Conservation (phyloP, 2,113 vertebrate species). For the Lycocorax pyrrhopterus region DNA sequence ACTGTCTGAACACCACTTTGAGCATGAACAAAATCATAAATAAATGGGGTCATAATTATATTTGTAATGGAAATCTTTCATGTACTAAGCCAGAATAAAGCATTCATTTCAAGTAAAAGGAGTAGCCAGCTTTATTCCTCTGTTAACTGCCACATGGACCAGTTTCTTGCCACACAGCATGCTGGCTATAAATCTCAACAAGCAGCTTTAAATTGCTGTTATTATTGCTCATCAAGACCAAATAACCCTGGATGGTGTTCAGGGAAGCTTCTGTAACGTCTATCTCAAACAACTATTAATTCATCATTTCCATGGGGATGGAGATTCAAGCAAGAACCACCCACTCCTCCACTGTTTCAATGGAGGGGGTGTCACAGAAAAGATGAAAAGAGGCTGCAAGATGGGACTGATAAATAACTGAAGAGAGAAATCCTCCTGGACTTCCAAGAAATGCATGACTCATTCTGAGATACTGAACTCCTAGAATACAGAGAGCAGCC, state of each 20-base stretch:
- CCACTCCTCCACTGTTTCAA: not conserved
- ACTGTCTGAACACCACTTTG: not conserved
- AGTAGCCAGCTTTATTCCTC: not conserved
- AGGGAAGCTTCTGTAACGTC: not conserved
- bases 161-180: conserved; percentile 8
- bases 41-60: not conserved
- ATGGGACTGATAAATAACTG: not conserved
- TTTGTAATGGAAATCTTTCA: conserved; percentile 1
- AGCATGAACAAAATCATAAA: not conserved
- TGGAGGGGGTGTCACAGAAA: not conserved
- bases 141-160: conserved; percentile 3
- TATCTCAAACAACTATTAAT: conserved; percentile 3
- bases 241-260: conserved; percentile 1
- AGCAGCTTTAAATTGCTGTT: conserved; percentile 29
- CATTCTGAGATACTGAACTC: not conserved
- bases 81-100: not conserved
- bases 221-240: conserved; percentile 37
- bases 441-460: not conserved
- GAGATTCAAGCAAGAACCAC: not conserved
- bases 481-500: not conserved
- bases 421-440: not conserved
- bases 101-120: not conserved
- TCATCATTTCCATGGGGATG: conserved; percentile 37
- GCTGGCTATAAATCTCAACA: conserved; percentile 27
- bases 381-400: not conserved